Conservation (phyloP, 2,888 invertebrate species). For the Ecliptopera silaceata region DNA sequence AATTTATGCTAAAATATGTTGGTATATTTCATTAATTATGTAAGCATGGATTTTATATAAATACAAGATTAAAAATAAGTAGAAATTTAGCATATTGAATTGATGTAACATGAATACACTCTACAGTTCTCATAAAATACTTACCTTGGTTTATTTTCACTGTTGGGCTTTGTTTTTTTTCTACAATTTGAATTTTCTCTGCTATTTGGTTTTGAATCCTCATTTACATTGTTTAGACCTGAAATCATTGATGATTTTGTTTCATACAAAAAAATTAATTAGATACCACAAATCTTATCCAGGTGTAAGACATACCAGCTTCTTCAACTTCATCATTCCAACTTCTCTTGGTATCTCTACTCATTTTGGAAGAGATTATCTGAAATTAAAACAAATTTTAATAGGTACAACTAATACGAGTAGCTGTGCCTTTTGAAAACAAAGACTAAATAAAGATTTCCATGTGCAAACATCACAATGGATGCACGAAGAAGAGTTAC, state of each 20-base stretch:
- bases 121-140: not conserved
- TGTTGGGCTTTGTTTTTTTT: constrained; percentile 60
- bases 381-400: constrained; percentile 16
- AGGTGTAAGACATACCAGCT: constrained; percentile 38
- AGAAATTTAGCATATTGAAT: no score
- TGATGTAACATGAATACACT: no score
- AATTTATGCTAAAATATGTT: no score
- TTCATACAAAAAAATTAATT: not conserved
- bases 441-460: no score
- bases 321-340: constrained; percentile 47
- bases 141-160: constrained; percentile 45
- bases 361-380: constrained; percentile 41
- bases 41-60: no score
- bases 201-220: constrained; percentile 52
- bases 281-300: no score
- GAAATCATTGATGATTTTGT: constrained; percentile 20
- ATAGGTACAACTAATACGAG: not conserved
- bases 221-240: constrained; percentile 48
- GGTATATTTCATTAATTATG: no score
- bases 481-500: no score
- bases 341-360: constrained; percentile 44
- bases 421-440: no score
- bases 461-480: no score
- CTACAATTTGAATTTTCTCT: constrained; percentile 60
- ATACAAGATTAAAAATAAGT: no score